Conservation (phyloP, 2,888 invertebrate species). For the Drosophila pegasa region DNA sequence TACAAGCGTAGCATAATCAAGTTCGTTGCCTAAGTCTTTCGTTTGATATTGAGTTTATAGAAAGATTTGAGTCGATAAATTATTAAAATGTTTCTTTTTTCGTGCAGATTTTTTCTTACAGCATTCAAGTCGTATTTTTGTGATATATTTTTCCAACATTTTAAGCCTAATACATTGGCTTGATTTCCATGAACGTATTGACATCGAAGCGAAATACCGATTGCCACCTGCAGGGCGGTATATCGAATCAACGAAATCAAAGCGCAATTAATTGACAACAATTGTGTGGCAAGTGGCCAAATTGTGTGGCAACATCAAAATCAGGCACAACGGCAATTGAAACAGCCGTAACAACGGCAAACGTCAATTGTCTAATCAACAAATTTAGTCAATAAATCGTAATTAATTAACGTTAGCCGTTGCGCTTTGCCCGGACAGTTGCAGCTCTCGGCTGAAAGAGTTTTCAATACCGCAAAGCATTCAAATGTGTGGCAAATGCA, state of each 20-base stretch:
- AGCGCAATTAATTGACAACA: conserved; percentile 78
- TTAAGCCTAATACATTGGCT: not conserved
- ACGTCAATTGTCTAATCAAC: conserved; percentile 83
- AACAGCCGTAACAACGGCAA: conserved; percentile 54
- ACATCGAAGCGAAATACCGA: conserved; percentile 39
- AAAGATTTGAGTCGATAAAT: not conserved
- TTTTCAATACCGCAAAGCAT: conserved; percentile 49
- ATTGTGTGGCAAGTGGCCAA: conserved; percentile 72
- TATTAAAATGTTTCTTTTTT: not conserved
- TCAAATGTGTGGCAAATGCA: conserved; percentile 49
- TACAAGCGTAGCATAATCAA: conserved; percentile 28
- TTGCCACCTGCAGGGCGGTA: conserved; percentile 77
- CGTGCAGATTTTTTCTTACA: not conserved
- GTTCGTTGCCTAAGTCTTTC: conserved; percentile 66
- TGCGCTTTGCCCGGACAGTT: conserved; percentile 35
- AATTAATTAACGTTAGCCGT: conserved; percentile 83
- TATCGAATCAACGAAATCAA: conserved; percentile 76
- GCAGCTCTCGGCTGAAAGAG: conserved; percentile 52
- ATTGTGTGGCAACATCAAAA: conserved; percentile 74
- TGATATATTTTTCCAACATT: not conserved
- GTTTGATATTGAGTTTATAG: conserved; percentile 11
- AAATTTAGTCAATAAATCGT: conserved; percentile 85
- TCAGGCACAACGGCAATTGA: conserved; percentile 45
- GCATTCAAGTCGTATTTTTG: not conserved
- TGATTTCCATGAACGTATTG: conserved; percentile 40